These are phyloP conservation scores for Tyto alba DNA, from an alignment of 2,113 vertebrate species.

Conservation along the genomic window DNA sequence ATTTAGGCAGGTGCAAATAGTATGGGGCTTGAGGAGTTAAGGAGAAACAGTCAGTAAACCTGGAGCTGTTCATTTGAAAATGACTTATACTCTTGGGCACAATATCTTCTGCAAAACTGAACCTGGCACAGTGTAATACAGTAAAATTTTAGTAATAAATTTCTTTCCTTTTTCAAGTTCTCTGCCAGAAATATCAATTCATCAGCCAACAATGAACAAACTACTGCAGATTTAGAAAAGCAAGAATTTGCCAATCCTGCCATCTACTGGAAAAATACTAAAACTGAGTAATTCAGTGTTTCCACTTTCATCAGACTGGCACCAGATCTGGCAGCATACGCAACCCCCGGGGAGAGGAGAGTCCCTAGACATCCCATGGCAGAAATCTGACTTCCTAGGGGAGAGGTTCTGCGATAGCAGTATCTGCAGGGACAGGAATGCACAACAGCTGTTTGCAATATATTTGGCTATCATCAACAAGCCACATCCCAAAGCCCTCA, in stretches of 20 bases:
- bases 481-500: background rate
- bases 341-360: background rate
- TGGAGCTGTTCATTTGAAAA: conserved; percentile 13
- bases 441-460: background rate
- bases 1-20: background rate
- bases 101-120: conserved; percentile 17
- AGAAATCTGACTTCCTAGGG: background rate
- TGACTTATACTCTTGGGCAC: conserved; percentile 10
- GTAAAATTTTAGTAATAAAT: conserved; percentile 44
- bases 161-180: conserved; percentile 23
- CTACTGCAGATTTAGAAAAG: background rate
- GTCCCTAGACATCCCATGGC: background rate
- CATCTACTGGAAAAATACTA: conserved; percentile 59
- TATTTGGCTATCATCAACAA: background rate
- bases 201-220: conserved; percentile 7
- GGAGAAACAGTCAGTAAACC: background rate
- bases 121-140: background rate
- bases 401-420: background rate
- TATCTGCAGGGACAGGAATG: background rate
- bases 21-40: conserved; percentile 12
- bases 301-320: background rate
- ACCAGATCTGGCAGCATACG: background rate
- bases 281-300: background rate
- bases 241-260: conserved; percentile 49
- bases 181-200: conserved; percentile 3